Percentiles rank a stretch among this genome's conserved stretches.
These are phyloP conservation scores for Pipa parva DNA, from an alignment of 2,113 vertebrate genomes.

Conservation along the genomic window DNA sequence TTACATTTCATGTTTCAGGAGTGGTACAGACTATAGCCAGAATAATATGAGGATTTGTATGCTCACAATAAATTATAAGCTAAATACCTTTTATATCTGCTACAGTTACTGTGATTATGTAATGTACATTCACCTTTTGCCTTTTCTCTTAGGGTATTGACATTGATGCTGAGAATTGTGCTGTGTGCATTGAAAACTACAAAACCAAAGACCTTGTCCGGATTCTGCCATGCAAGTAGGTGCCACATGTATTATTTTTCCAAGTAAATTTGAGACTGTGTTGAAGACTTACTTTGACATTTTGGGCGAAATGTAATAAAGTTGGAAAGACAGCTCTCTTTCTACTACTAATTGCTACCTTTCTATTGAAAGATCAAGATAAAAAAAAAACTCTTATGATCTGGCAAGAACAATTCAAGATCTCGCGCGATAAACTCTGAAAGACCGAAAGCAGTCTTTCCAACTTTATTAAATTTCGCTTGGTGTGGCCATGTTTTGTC, in stretches of 20 bases:
- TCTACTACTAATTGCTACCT: not conserved
- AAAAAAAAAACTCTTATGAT: too few species aligned
- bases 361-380: too few species aligned
- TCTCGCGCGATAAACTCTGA: too few species aligned
- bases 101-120: not conserved
- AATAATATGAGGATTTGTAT: not conserved
- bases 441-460: too few species aligned
- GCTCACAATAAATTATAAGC: not conserved
- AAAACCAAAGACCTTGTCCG: slow-evolving; percentile 71
- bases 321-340: too few species aligned
- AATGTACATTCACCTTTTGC: slow-evolving; percentile 28
- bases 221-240: slow-evolving; percentile 78
- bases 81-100: not conserved
- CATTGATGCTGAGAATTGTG: slow-evolving; percentile 72
- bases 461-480: too few species aligned
- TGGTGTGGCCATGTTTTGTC: too few species aligned
- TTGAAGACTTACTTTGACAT: not conserved
- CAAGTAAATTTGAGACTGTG: slow-evolving; percentile 23
- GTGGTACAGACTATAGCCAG: not conserved
- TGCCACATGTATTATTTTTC: slow-evolving; percentile 16
- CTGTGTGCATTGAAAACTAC: slow-evolving; percentile 76
- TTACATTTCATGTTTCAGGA: too few species aligned
- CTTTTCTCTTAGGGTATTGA: slow-evolving; percentile 60
- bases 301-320: too few species aligned
- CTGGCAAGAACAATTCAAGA: too few species aligned